Evolutionary conservation across 2,888 invertebrate species (phyloP).

Genomic region (Trichogramma dendrolimi): DNA sequence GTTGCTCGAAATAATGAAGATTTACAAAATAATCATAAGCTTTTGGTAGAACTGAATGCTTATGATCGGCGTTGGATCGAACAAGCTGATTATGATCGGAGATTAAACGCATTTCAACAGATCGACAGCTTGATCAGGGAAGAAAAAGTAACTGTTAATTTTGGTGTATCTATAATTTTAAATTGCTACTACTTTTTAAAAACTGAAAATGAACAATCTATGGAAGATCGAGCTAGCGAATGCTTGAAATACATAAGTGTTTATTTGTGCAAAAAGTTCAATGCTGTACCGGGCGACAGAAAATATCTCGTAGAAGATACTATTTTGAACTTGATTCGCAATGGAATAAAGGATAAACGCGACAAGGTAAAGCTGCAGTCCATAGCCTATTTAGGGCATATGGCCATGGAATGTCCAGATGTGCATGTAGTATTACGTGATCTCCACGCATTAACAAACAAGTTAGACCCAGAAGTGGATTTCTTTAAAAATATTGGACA

Average conservation of each 20-base stretch:
- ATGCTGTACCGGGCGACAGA: slow-evolving; percentile 56
- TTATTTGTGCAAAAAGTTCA: slow-evolving; percentile 59
- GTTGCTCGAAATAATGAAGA: slow-evolving; percentile 56
- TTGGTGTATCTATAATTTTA: slow-evolving; percentile 71
- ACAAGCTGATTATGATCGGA: slow-evolving; percentile 83
- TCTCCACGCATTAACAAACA: slow-evolving; percentile 64
- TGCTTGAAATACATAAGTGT: slow-evolving; percentile 69
- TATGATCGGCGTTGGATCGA: slow-evolving; percentile 87
- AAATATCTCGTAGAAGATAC: slow-evolving; percentile 70
- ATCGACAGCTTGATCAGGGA: slow-evolving; percentile 59
- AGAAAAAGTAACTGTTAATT: slow-evolving; percentile 53
- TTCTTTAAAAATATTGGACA: slow-evolving; percentile 93
- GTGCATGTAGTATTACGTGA: slow-evolving; percentile 70
- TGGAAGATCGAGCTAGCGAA: slow-evolving; percentile 73
- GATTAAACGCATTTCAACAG: slow-evolving; percentile 73
- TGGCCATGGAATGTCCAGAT: slow-evolving; percentile 69
- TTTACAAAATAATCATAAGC: slow-evolving; percentile 55
- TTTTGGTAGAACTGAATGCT: slow-evolving; percentile 74
- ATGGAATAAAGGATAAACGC: slow-evolving; percentile 66
- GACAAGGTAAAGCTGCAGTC: slow-evolving; percentile 75
- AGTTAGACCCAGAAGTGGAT: slow-evolving; percentile 78
- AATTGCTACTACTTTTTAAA: slow-evolving; percentile 77
- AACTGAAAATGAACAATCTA: slow-evolving; percentile 77
- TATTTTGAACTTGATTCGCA: slow-evolving; percentile 68
- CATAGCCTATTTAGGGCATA: slow-evolving; percentile 71